Evolutionary conservation across 2,113 vertebrate species (phyloP), one percentile per base, ranked within the genome.

Genomic region (Carassius auratus): DNA sequence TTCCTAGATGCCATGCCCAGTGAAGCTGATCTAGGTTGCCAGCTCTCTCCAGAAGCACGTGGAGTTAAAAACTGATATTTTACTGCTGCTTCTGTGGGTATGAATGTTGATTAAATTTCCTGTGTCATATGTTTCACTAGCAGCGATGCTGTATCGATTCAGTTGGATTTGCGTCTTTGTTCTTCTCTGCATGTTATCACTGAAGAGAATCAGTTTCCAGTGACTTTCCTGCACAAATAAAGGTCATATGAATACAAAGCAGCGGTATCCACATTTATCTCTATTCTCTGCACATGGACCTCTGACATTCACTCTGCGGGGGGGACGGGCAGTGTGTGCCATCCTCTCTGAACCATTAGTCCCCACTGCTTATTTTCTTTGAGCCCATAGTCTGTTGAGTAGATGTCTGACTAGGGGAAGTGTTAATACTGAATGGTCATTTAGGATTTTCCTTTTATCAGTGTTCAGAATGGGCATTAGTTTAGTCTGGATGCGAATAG

Each of bases 221-320:
- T 83, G 81, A 85, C 74, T 68, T 84, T 85, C 48, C 55, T 30
- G 61, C 45, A 50, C 61, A 76, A 68, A 76, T 77, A 85, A 85
- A 78, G 74, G 75, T 85, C 75, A 69, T 14, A 68, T 85, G 75
- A 77, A 68, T 78, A 52, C 30, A 55, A 73, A 55, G 50, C 64
- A 69, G 81, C 13, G 12, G 64, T 57, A 48, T 68, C 12, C 66
- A 83, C 66, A 73, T 83, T 83, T 83, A 57, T 83, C 66, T 73
- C 13, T 83, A 30, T 81, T 68, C 62, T 81, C 62, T 79, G n/a
- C 23, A 3, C 15, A 30, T 19, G 61, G 79, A 68, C 23, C 62
- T 81, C 17, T 81, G 79, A 81, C 61, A 81, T 68, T 81, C 15
- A 48, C 38, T 81, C 61, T 81, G 45, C 10, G 0, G 79, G 77